These are phyloP conservation scores for Pogoniulus pusillus DNA, from an alignment of 2,797 vertebrate species.

Conservation along the genomic window DNA sequence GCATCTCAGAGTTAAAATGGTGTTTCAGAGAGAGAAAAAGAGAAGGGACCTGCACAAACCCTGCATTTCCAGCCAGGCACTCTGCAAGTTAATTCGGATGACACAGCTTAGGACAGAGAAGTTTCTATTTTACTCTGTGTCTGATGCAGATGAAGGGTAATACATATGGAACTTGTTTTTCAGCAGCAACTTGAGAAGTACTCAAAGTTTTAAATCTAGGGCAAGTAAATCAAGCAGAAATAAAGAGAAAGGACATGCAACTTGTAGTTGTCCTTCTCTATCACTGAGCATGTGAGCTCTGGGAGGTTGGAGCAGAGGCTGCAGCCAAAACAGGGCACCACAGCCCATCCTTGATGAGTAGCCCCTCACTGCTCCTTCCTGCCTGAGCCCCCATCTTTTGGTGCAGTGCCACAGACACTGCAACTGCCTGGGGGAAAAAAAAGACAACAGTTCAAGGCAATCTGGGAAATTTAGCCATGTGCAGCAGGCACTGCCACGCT, in stretches of 20 bases:
- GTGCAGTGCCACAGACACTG: background rate
- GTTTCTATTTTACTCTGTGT: background rate
- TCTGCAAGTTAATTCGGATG: slow-evolving; percentile 11
- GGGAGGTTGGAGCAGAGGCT: background rate
- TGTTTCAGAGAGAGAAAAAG: background rate
- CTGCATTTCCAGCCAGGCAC: background rate
- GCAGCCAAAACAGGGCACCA: background rate
- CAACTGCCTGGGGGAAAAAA: background rate
- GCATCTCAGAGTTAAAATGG: background rate
- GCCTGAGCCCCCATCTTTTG: background rate
- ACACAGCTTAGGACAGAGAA: background rate
- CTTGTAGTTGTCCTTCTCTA: slow-evolving; percentile 45
- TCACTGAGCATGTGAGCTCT: background rate
- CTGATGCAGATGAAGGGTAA: slow-evolving; percentile 38
- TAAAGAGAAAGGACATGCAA: slow-evolving; percentile 18
- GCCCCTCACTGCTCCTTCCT: background rate
- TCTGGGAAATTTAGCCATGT: background rate
- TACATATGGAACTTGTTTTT: slow-evolving; percentile 53
- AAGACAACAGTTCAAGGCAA: background rate
- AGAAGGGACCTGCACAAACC: background rate
- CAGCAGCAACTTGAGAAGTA: slow-evolving; percentile 20
- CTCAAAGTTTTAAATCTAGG: slow-evolving; percentile 61
- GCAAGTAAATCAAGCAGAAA: slow-evolving; percentile 58
- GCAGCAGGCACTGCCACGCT: background rate
- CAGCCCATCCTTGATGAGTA: background rate